Percentiles rank a stretch among this genome's conserved stretches.
These are phyloP conservation scores for Matsumyia berberina DNA, from an alignment of 2,888 invertebrate species.

Conservation along the genomic window DNA sequence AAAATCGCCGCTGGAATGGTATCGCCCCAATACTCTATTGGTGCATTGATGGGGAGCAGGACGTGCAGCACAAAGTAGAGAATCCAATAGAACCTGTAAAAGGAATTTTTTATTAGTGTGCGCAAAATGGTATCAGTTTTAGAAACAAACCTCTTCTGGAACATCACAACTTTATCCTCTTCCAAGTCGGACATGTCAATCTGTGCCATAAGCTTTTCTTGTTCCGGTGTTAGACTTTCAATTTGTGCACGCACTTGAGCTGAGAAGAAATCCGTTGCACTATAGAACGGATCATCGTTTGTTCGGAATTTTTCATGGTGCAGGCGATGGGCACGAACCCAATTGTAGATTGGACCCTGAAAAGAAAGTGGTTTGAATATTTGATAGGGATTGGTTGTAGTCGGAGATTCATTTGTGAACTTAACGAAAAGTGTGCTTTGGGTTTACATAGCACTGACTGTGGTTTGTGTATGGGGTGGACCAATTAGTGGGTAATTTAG, in stretches of 20 bases:
- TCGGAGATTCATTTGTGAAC: constrained; percentile 56
- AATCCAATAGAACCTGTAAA: constrained; percentile 88
- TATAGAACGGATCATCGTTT: constrained; percentile 92
- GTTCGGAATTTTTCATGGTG: constrained; percentile 92
- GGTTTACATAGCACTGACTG: constrained; percentile 12
- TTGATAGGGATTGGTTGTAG: constrained; percentile 57
- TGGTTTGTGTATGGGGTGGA: constrained; percentile 76
- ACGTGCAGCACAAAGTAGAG: constrained; percentile 88
- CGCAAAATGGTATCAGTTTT: not conserved
- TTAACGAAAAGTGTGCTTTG: constrained; percentile 16
- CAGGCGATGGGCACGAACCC: constrained; percentile 92
- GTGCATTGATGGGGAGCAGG: constrained; percentile 90
- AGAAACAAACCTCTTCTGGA: constrained; percentile 89
- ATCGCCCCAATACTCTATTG: constrained; percentile 92
- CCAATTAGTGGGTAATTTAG: not conserved
- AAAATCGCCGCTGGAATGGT: constrained; percentile 87
- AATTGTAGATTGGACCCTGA: constrained; percentile 93
- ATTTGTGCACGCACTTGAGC: constrained; percentile 91
- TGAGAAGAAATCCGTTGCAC: constrained; percentile 91
- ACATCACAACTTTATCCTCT: constrained; percentile 90
- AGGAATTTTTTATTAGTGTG: constrained; percentile 51
- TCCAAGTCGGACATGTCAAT: constrained; percentile 93
- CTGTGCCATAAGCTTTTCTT: constrained; percentile 87
- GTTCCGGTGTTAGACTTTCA: constrained; percentile 87
- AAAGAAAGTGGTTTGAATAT: constrained; percentile 74